Evolutionary conservation across 2,888 invertebrate genomes (phyloP).

Genomic region (Drosophila birchii): DNA sequence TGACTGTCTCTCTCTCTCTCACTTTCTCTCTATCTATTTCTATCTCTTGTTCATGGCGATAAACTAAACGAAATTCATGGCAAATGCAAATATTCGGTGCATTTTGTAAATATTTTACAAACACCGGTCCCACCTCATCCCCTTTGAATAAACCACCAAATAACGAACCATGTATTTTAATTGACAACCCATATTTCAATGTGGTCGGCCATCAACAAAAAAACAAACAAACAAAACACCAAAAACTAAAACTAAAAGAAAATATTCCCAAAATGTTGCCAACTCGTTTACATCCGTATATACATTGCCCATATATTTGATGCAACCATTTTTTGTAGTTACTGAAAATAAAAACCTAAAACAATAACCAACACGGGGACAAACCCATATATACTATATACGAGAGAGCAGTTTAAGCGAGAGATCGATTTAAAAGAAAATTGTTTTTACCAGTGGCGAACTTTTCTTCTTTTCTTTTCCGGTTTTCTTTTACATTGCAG

Average conservation of each 20-base stretch:
- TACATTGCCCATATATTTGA: constrained; percentile 30
- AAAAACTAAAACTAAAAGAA: constrained; percentile 3
- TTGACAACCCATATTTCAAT: constrained; percentile 42
- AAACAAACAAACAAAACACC: background rate
- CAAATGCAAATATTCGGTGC: constrained; percentile 39
- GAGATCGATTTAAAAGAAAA: constrained; percentile 62
- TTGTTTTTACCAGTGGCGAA: constrained; percentile 76
- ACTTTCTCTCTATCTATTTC: background rate
- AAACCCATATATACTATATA: constrained; percentile 15
- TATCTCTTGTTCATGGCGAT: constrained; percentile 16
- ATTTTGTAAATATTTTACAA: constrained; percentile 59
- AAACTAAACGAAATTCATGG: constrained; percentile 41
- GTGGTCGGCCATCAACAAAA: constrained; percentile 62
- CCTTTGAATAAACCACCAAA: constrained; percentile 33
- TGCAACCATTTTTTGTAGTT: constrained; percentile 53
- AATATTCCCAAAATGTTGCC: constrained; percentile 23
- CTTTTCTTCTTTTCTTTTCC: constrained; percentile 81
- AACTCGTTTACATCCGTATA: constrained; percentile 35
- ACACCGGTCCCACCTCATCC: constrained; percentile 16
- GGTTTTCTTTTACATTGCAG: constrained; percentile 83
- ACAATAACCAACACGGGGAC: constrained; percentile 31
- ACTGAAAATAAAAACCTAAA: constrained; percentile 33
- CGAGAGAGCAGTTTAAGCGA: constrained; percentile 28
- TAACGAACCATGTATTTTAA: constrained; percentile 41
- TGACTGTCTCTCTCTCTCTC: constrained; percentile 10